Evolutionary conservation across 35 echinoderm and acorn worm species (phyloP), one percentile per base, ranked within the genome.

Genomic region (Amphiura filiformis): DNA sequence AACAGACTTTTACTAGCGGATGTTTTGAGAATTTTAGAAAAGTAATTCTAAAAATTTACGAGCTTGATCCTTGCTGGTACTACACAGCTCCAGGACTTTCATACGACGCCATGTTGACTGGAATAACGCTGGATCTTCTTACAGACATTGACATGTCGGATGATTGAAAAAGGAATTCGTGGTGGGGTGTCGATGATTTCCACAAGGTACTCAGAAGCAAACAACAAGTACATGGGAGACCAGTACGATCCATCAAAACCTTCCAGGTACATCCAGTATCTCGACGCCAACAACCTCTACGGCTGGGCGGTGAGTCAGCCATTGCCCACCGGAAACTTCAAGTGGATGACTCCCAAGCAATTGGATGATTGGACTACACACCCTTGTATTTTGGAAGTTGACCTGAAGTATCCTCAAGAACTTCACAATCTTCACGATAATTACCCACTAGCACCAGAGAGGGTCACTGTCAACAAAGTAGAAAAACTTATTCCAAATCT

Each of bases 201-300:
- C 28, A 70, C 61, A 11, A 11, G n/a, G 61, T n/a, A 87, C 35
- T 4, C 39, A 1, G 57, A 78, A 36, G 85, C 85, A 20, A 87
- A 87, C 64, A 87, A 87, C 64, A 78, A 87, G 32, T 35, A 39
- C 56, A 76, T 36, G 36, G 23, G 61, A 35, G 35, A 31, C 34
- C 23, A 56, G 14, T 87, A 87, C 78, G 85, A 87, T 35, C 32
- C 34, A 0, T 15, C 35, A 0, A 38, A 23, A 20, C 64, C 36
- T 2, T 75, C 56, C 14, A 87, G 18, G 37, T 56, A 4, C 39
- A 37, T 87, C 64, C 32, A 33, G 5, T 87, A 87, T 56, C 34
- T 87, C 0, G 85, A 87, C 31, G 75, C 75, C 18, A 87, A 87
- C 65, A 87, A 87, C 30, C 34, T 87, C 3, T 87, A 87, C 30